Evolutionary conservation across 2,113 vertebrate genomes (phyloP).

Genomic region (Microtus montanus): DNA sequence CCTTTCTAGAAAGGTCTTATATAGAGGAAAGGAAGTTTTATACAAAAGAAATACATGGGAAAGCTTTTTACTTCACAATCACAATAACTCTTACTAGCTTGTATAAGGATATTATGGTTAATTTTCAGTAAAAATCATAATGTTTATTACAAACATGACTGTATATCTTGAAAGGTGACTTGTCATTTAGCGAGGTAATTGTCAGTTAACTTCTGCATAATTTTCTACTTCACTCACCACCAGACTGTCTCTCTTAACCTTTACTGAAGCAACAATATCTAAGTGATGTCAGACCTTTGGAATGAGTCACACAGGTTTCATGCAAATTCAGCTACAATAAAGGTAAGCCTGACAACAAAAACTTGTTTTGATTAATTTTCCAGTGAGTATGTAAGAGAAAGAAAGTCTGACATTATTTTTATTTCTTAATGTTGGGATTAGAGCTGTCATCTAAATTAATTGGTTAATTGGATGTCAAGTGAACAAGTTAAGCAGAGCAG

Average conservation of each 20-base stretch:
- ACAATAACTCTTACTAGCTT: not conserved
- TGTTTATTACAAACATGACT: not conserved
- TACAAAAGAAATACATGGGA: not conserved
- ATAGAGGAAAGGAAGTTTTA: not conserved
- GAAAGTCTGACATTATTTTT: not conserved
- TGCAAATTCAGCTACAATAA: conserved; percentile 48
- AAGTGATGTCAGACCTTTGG: conserved; percentile 29
- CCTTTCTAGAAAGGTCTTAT: not conserved
- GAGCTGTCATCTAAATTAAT: conserved; percentile 24
- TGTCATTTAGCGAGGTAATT: not conserved
- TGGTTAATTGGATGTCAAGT: conserved; percentile 33
- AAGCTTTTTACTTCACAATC: conserved; percentile 6
- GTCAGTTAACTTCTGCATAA: not conserved
- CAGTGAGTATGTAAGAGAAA: not conserved
- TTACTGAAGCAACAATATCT: conserved; percentile 9
- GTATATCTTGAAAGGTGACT: not conserved
- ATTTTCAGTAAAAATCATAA: not conserved
- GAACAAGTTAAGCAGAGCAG: not conserved
- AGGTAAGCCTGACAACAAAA: conserved; percentile 35
- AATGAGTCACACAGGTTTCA: conserved; percentile 45
- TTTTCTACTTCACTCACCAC: not conserved
- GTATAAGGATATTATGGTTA: not conserved
- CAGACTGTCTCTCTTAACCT: not conserved
- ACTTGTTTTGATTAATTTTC: conserved; percentile 60
- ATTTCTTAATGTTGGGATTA: conserved; percentile 44